phyloP scores from a whole-genome alignment of 2,888 invertebrate genomes.

The Tinea semifulvella region DNA sequence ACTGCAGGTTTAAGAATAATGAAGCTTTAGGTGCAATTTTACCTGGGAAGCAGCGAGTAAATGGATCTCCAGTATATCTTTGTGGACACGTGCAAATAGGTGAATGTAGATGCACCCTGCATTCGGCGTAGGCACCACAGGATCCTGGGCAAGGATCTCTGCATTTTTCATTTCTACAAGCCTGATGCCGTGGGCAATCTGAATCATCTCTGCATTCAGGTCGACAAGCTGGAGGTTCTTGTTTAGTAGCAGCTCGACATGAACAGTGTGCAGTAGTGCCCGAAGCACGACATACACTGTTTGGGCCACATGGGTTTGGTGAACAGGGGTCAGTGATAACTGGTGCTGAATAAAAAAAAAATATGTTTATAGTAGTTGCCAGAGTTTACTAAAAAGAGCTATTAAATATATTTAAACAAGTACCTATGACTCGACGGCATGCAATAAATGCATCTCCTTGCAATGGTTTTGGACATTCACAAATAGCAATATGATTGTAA shows the following conservation, averaged over 20 bases:
- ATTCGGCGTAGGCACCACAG: conserved; percentile 78
- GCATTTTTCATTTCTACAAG: conserved; percentile 73
- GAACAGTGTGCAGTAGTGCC: conserved; percentile 74
- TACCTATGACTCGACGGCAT: conserved; percentile 68
- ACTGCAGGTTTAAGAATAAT: no score
- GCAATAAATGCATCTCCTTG: conserved; percentile 82
- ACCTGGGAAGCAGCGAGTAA: conserved; percentile 72
- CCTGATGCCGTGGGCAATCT: conserved; percentile 70
- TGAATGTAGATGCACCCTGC: conserved; percentile 76
- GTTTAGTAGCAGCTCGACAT: conserved; percentile 73
- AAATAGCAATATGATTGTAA: conserved; percentile 80
- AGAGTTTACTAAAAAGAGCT: no score
- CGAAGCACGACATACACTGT: conserved; percentile 74
- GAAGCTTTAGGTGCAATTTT: conserved; percentile 19
- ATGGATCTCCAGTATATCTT: conserved; percentile 79
- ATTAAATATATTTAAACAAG: conserved; percentile 4
- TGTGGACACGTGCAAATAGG: conserved; percentile 79
- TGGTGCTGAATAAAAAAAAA: conserved; percentile 27
- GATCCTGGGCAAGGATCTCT: conserved; percentile 78
- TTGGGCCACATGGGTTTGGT: conserved; percentile 77
- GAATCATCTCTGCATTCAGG: conserved; percentile 78
- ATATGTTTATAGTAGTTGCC: neutral
- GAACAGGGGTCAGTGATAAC: conserved; percentile 65
- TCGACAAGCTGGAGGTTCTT: conserved; percentile 78
- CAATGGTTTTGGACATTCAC: conserved; percentile 76